Evolutionary conservation across 2,888 invertebrate genomes (phyloP), one percentile per base, ranked within the genome.

Genomic region (Dermolepida albohirtum): DNA sequence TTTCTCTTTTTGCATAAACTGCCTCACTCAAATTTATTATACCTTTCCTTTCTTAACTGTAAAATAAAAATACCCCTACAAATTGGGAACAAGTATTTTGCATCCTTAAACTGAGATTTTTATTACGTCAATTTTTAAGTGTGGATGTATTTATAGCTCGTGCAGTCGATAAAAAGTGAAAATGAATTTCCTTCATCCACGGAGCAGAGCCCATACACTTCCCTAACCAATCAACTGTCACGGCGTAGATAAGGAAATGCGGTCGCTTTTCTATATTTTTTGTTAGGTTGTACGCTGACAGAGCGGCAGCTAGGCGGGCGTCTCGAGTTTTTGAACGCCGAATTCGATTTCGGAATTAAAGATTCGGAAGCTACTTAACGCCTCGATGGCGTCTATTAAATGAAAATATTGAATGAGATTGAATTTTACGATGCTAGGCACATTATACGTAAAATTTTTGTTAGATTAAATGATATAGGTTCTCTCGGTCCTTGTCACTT

Each of bases 141-240:
- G 39, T 7, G 12, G 16, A 39, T 6, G 14, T 54, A 54, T 16
- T 7, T 54, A 34, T 54, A 12, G 8, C 14, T 39, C 39, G 7
- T 4, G 29, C 8, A 17, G 40, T 59, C 59, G 59, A 59, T 59
- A 59, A 59, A 59, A 59, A 47, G 55, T 29, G 59, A 59, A 59
- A 59, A 44, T 44, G 44, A 59, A 59, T 59, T 59, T 59, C 43
- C 44, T 59, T 17, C 44, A 44, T 29, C 41, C 12, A n/a, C 10
- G 2, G 29, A n/a, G 29, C 41, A 4, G 17, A 14, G 40, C 54
- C 43, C 29, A 27, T 54, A 57, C 14, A 59, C 59, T 59, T 59
- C 59, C 59, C 59, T 29, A 59, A 59, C 59, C 75, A 55, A 68
- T 75, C 54, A 71, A 70, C 51, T 75, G 75, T 73, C 72, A 72